These are phyloP conservation scores for Akabosia matsudoensis DNA, from an alignment of 1,140 invertebrate species.

Conservation along the genomic window DNA sequence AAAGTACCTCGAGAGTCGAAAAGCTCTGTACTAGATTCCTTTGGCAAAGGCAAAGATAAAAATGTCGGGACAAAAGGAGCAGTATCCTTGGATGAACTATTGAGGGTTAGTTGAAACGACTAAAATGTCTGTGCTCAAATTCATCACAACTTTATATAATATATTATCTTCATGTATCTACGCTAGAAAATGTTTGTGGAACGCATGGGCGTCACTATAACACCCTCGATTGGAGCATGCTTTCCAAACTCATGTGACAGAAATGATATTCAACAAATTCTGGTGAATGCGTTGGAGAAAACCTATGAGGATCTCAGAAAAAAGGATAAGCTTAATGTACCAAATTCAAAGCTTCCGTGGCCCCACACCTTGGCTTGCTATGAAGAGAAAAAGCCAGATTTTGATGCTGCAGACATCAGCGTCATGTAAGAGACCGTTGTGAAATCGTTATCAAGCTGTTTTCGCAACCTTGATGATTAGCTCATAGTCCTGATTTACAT, in stretches of 20 bases:
- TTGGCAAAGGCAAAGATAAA: not conserved
- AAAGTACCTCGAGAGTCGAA: not conserved
- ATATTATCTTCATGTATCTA: not conserved
- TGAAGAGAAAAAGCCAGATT: conserved; percentile 23
- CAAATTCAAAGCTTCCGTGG: not conserved
- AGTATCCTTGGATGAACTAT: not conserved
- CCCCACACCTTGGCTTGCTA: not conserved
- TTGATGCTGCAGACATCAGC: conserved; percentile 32
- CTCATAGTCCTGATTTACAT: not conserved
- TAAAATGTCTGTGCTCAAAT: not conserved
- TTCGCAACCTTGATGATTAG: not conserved
- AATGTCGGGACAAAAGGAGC: not conserved
- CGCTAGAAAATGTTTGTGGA: not conserved
- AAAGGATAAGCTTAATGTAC: not conserved
- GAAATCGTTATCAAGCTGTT: too few relatives aligned
- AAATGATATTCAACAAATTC: conserved; percentile 1
- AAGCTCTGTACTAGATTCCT: not conserved
- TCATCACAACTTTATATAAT: not conserved
- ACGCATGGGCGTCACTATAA: not conserved
- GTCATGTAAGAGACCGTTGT: conserved; percentile 35
- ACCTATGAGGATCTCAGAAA: not conserved
- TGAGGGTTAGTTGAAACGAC: not conserved
- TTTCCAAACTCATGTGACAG: not conserved
- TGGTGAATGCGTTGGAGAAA: not conserved
- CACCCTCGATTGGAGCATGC: not conserved